Percentiles rank a stretch among this genome's conserved stretches.
Evolutionary conservation across 1,140 invertebrate genomes (phyloP).

Genomic region (Pseudomyrmex concolor): DNA sequence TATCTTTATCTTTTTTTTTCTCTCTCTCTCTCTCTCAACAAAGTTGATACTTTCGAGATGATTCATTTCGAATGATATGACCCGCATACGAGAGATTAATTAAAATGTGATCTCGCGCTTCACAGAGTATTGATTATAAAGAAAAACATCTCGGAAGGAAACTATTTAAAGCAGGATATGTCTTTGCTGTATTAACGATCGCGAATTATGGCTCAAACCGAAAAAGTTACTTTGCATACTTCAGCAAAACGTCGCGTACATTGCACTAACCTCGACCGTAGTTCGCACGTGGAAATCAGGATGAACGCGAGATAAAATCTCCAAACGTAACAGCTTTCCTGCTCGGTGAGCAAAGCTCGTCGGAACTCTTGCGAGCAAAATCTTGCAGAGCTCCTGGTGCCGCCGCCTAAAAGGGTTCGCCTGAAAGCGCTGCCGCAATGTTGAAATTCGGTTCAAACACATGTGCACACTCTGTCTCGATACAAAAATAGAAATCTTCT

Average conservation of each 20-base stretch:
- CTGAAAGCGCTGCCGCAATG: neutral
- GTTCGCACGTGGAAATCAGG: conserved; percentile 26
- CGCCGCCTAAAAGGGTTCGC: neutral
- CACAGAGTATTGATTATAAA: conserved; percentile 6
- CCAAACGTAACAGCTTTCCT: conserved; percentile 25
- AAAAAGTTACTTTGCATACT: conserved; percentile 44
- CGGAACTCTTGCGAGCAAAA: conserved; percentile 34
- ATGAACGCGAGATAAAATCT: conserved; percentile 52
- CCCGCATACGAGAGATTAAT: neutral
- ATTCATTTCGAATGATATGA: neutral
- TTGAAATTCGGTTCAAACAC: conserved; percentile 2
- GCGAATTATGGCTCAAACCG: conserved; percentile 3
- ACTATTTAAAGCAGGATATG: conserved; percentile 1
- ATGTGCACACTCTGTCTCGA: too few relatives aligned
- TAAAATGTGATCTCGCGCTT: neutral
- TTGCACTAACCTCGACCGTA: neutral
- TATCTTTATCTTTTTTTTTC: too few relatives aligned
- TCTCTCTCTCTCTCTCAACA: too few relatives aligned
- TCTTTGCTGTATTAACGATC: conserved; percentile 52
- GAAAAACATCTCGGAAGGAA: neutral
- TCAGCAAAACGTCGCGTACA: neutral
- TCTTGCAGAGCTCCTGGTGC: neutral
- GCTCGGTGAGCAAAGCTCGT: conserved; percentile 24
- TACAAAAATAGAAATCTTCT: neutral
- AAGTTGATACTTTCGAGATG: neutral